Evolutionary conservation across 2,797 vertebrate species (phyloP).

Genomic region (Falco biarmicus): DNA sequence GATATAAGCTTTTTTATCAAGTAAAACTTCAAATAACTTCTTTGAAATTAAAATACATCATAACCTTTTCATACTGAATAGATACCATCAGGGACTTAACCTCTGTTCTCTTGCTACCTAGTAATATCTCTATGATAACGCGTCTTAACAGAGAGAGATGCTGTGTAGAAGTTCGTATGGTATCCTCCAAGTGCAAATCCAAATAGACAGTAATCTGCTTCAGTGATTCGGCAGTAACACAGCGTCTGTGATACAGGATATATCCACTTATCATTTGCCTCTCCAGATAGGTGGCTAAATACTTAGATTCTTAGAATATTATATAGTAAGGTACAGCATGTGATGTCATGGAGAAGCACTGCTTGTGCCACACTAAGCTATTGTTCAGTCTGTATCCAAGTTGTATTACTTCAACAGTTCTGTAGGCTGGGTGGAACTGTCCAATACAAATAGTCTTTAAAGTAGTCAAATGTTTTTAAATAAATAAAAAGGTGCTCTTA

Average conservation of each 20-base stretch:
- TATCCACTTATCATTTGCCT: not conserved
- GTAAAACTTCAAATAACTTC: not conserved
- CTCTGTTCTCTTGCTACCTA: not conserved
- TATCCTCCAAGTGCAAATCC: not conserved
- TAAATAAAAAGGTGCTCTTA: not conserved
- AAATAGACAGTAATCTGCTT: not conserved
- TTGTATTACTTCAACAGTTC: not conserved
- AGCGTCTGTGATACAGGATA: not conserved
- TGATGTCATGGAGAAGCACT: no score
- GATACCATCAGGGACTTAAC: fast-evolving
- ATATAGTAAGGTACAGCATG: not conserved
- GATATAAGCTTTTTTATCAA: not conserved
- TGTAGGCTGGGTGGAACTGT: not conserved
- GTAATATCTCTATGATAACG: not conserved
- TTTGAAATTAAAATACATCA: not conserved
- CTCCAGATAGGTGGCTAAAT: not conserved
- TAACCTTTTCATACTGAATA: not conserved
- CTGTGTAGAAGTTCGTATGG: not conserved
- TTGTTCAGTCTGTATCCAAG: not conserved
- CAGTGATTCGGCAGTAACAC: not conserved
- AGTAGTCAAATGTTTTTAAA: not conserved
- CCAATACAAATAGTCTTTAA: not conserved
- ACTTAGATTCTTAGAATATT: not conserved
- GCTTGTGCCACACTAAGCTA: not conserved
- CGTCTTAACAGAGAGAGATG: not conserved